Conservation (phyloP, 1,140 invertebrate genomes). For the Microplitis mediator region DNA sequence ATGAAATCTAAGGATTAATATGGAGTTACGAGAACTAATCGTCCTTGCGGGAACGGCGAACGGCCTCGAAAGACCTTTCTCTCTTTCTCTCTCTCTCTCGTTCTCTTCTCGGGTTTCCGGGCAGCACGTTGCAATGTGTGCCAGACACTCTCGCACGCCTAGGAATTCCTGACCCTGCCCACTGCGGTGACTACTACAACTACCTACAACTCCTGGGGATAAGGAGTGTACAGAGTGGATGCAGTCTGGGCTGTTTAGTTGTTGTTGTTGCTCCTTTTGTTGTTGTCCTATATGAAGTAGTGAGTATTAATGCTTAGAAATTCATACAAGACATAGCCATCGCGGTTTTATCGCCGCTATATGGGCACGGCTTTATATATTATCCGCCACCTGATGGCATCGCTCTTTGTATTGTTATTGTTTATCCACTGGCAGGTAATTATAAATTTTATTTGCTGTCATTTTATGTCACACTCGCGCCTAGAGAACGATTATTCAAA, state of each 20-base stretch:
- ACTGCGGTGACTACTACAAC: slow-evolving; percentile 41
- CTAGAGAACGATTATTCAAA: too few relatives aligned
- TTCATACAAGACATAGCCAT: background rate
- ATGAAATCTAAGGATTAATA: too few relatives aligned
- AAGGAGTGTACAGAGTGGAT: background rate
- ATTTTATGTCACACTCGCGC: background rate
- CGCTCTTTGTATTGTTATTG: slow-evolving; percentile 41
- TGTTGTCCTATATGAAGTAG: background rate
- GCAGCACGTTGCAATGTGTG: slow-evolving; percentile 39
- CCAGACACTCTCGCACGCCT: slow-evolving; percentile 45
- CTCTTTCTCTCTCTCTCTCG: slow-evolving; percentile 26
- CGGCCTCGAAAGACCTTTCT: slow-evolving; percentile 50
- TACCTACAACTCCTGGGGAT: slow-evolving; percentile 20
- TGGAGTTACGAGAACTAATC: slow-evolving; percentile 16
- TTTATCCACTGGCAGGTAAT: background rate
- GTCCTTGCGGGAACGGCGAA: slow-evolving; percentile 24
- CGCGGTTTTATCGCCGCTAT: background rate
- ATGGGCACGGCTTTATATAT: slow-evolving; percentile 39
- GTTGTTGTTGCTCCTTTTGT: background rate
- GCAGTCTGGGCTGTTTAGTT: too few relatives aligned
- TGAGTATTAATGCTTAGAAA: slow-evolving; percentile 6
- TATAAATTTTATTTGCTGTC: background rate
- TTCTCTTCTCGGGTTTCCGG: background rate
- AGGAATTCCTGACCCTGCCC: slow-evolving; percentile 55
- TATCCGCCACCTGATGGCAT: slow-evolving; percentile 35